A percentile compares a stretch with the other conserved stretches of the same genome.
phyloP scores from a whole-genome alignment of 2,888 invertebrate species.

The Apantesis nais region DNA sequence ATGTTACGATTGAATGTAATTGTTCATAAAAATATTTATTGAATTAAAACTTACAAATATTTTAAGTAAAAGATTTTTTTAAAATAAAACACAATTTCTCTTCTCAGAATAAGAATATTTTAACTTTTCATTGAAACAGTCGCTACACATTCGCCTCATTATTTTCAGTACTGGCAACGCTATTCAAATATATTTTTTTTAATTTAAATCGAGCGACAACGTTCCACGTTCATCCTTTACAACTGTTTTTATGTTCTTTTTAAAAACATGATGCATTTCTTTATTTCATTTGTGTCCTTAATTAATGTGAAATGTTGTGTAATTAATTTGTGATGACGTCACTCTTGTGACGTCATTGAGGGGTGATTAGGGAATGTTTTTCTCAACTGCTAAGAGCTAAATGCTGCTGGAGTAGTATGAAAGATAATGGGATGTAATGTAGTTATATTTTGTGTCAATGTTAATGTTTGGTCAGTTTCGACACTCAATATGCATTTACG shows the following conservation, averaged over 20 bases:
- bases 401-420: conserved; percentile 10
- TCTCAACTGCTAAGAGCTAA: conserved; percentile 2
- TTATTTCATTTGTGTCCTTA: conserved; percentile 21
- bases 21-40: not conserved
- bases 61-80: not conserved
- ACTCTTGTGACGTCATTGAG: conserved; percentile 11
- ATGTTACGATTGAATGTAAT: not conserved
- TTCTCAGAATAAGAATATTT: not conserved
- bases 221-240: conserved; percentile 22
- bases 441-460: not conserved
- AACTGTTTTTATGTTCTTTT: conserved; percentile 10
- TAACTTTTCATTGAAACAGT: conserved; percentile 5
- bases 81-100: not conserved
- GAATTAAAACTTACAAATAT: not conserved
- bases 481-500: too few relatives aligned
- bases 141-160: conserved; percentile 45
- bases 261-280: conserved; percentile 8
- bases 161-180: conserved; percentile 48
- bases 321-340: conserved; percentile 46
- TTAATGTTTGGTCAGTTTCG: too few relatives aligned
- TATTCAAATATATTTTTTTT: conserved; percentile 36
- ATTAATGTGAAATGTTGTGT: conserved; percentile 41
- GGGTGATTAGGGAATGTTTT: not conserved
- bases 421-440: conserved; percentile 17
- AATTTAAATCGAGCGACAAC: conserved; percentile 39